Evolutionary conservation across 2,113 vertebrate genomes (phyloP), one percentile per base, ranked within the genome.

Genomic region (Taxidea taxus): DNA sequence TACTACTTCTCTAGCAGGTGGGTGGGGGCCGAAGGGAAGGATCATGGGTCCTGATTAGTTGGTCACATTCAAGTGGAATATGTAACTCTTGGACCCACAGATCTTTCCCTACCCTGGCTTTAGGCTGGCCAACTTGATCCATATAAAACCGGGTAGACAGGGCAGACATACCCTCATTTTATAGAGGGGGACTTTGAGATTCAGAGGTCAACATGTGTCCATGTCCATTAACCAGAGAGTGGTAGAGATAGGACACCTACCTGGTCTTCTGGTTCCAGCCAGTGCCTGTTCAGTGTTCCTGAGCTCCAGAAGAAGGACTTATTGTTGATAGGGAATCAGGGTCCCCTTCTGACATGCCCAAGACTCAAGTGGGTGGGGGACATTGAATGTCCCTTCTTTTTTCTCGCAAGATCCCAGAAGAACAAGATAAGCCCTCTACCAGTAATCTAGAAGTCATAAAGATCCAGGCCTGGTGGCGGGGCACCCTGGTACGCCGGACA

Each of bases 381-480:
- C 25, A 56, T 10, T 58, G 34, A 90, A 39, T 10, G 12, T 31
- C 60, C 20, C 49, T 4, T 77, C 0, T n/a, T 25, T 44, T 31
- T 58, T 21, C 75, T 91, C 66, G 9, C 58, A 95, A 96, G 89
- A 10, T 13, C 20, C 21, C 56, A 31, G 21, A 4, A 23, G 10
- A 20, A 7, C 21, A 8, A 68, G 60, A 77, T 3, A 34, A 23
- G n/a, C 20, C 34, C 9, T n/a, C 54, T 0, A 12, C 47, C 0
- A 29, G 25, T 42, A 14, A 60, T 12, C 56, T 1, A 0, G 25
- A 39, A 7, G 96, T 34, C 0, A 0, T 93, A 16, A 80, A 23
- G 92, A 97, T 98, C 84, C 98, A 98, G 83, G 95, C 96, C 10
- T 98, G 97, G 97, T 98, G 98, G 98, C 20, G 90, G 0, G 98